Evolutionary conservation across 2,888 invertebrate genomes (phyloP).

Genomic region (Clivina fossor): DNA sequence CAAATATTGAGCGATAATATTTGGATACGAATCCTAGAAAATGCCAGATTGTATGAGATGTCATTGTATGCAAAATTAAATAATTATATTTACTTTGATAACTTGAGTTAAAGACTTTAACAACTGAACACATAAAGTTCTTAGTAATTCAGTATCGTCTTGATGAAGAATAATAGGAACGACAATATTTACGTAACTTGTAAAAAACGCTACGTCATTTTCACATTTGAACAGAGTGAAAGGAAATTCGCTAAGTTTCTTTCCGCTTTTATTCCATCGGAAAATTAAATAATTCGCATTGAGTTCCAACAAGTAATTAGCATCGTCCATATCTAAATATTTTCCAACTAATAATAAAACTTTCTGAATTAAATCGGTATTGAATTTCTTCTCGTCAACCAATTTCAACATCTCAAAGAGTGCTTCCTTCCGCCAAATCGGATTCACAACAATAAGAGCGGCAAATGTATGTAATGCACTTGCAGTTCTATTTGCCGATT

Average conservation of each 20-base stretch:
- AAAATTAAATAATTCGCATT: conserved; percentile 57
- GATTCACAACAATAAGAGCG: conserved; percentile 57
- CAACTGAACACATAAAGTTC: conserved; percentile 45
- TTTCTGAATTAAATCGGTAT: conserved; percentile 45
- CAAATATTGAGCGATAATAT: conserved; percentile 38
- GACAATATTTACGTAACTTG: conserved; percentile 50
- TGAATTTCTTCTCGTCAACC: conserved; percentile 57
- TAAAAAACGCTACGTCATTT: conserved; percentile 51
- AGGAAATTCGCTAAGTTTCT: conserved; percentile 49
- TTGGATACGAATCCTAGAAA: conserved; percentile 41
- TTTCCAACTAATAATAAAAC: conserved; percentile 43
- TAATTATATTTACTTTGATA: conserved; percentile 52
- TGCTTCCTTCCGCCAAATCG: conserved; percentile 57
- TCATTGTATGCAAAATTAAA: too few species aligned
- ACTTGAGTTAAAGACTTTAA: conserved; percentile 43
- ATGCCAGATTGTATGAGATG: too few species aligned
- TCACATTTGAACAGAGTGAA: conserved; percentile 48
- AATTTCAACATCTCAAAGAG: conserved; percentile 59
- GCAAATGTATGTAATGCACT: conserved; percentile 61
- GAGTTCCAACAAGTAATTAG: conserved; percentile 52
- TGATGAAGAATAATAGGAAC: conserved; percentile 52
- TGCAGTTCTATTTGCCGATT: conserved; percentile 59
- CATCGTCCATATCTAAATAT: conserved; percentile 42
- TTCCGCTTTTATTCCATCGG: conserved; percentile 46
- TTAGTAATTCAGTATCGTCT: conserved; percentile 44